These are phyloP conservation scores for Mus spicilegus DNA, from an alignment of 2,113 vertebrate genomes.

Conservation along the genomic window DNA sequence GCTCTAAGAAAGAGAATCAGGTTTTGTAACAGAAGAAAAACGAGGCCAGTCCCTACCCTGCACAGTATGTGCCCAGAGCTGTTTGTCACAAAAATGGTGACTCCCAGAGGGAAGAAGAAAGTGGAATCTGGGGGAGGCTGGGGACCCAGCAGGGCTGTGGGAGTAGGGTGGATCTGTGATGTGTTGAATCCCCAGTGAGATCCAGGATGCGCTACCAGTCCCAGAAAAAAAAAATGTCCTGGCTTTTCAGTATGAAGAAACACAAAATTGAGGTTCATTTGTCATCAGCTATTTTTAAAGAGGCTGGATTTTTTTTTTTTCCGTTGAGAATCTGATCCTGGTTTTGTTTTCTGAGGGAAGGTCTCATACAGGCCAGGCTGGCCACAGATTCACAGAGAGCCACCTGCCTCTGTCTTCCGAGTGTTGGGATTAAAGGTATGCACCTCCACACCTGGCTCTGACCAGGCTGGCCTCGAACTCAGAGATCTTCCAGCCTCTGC, in stretches of 20 bases:
- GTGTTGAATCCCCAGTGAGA: background rate
- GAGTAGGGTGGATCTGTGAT: background rate
- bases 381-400: background rate
- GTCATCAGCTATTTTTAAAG: constrained; percentile 54
- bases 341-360: background rate
- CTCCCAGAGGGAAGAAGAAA: constrained; percentile 36
- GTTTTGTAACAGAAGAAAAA: constrained; percentile 53
- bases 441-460: background rate
- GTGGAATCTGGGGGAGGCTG: background rate
- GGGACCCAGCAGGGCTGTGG: background rate
- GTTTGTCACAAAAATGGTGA: constrained; percentile 57
- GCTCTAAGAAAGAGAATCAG: constrained; percentile 7
- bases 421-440: background rate
- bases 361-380: background rate
- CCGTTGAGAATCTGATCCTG: background rate
- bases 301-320: constrained; percentile 7
- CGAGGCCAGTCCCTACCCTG: background rate
- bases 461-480: background rate
- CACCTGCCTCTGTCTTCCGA: background rate
- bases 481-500: background rate
- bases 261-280: constrained; percentile 27
- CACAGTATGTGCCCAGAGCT: constrained; percentile 42
- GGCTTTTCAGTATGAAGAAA: background rate
- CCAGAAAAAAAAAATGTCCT: background rate
- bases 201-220: background rate